Base-by-base conservation (phyloP, 2,888 invertebrate genomes). In the Ferrisia virgata region DNA sequence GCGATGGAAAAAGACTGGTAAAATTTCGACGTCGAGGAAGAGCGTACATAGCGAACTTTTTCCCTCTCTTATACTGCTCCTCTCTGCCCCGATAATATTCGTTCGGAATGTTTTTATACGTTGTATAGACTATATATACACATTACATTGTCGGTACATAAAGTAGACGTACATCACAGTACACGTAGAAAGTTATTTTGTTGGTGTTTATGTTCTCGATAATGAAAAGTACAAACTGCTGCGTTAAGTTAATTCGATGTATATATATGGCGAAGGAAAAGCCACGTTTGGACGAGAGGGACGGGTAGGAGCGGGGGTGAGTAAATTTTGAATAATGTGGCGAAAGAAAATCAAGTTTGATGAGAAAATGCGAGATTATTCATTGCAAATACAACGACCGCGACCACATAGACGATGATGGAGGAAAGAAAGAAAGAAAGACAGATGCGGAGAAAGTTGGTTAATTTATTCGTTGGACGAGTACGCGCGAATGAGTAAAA, bases 271-370 rank as follows among this genome's bases (percentile, higher is more conserved):
- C 64, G 1, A 11, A 15, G 28, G 8, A 4, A n/a, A n/a, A n/a
- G n/a, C n/a, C 58, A 28, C 58, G 64, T 28, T 28, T 15, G 53
- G 5, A 13, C 53, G 58, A 25, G n/a, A 15, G 28, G 15, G 28
- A 28, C 13, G 64, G 22, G 18, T 18, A 22, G 53, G 15, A 18
- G 58, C 58, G 4, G 4, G 25, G 22, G 8, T 2, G 5, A 2
- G 18, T 36, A 36, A 76, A 76, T 76, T 76, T 76, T 76, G 72
- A 76, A 76, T 76, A 76, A 76, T 76, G 72, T 76, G 72, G 72
- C 72, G 72, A 76, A 76, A 76, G 72, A 76, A 76, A 76, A 76
- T 76, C 72, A 76, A 76, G 33, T 76, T 76, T 76, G 72, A 76
- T 76, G 72, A 36, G 72, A 76, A 76, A 36, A 76, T 25, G 72